A percentile compares a stretch with the other conserved stretches of the same genome.
Evolutionary conservation across 2,888 invertebrate genomes (phyloP).

Genomic region (Halictus ligatus): DNA sequence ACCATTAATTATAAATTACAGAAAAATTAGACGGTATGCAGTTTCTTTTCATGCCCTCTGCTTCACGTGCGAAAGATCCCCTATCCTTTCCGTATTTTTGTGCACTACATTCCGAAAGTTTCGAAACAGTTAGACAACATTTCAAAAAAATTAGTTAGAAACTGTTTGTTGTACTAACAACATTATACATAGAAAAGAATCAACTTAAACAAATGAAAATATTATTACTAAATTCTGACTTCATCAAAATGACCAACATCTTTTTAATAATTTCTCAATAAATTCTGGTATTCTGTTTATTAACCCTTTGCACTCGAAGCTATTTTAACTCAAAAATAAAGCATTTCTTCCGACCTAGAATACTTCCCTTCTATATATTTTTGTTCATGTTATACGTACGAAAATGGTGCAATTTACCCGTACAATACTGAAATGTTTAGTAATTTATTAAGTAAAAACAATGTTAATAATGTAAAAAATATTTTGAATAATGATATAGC

Average conservation of each 20-base stretch:
- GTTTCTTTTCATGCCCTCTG: neutral
- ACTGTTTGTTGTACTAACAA: neutral
- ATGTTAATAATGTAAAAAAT: no score
- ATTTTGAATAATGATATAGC: no score
- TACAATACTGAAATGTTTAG: no score
- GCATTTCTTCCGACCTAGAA: no score
- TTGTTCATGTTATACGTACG: no score
- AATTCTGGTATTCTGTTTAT: neutral
- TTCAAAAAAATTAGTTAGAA: neutral
- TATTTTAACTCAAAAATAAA: no score
- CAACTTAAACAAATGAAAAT: neutral
- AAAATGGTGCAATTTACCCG: no score
- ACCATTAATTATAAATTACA: constrained; percentile 83
- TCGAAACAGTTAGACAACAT: neutral
- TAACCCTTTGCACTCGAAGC: no score
- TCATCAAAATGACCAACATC: neutral
- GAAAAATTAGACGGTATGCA: constrained; percentile 70
- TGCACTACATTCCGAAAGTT: neutral
- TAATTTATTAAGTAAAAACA: no score
- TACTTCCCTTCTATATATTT: no score
- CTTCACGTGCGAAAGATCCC: neutral
- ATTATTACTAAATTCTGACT: neutral
- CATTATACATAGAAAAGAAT: neutral
- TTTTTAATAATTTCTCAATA: neutral
- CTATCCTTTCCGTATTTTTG: neutral